Base-by-base conservation (phyloP, 92 coral and sea anemone species). In the Palythoa caribaeorum region DNA sequence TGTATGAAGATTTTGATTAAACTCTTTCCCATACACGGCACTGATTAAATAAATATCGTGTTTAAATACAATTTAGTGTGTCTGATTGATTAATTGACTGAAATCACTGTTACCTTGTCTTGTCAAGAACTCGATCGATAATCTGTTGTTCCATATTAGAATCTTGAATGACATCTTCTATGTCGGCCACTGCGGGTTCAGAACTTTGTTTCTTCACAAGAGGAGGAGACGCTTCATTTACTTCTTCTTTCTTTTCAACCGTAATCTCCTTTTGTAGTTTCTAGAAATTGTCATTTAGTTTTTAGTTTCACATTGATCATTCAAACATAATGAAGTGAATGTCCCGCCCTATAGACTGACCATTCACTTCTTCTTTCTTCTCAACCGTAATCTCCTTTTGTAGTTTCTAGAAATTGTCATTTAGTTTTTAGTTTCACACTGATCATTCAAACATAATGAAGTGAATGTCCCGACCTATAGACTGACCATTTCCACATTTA, bases 101-200 rank as follows among this genome's bases (percentile, higher is more conserved):
- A 13, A 44, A 44, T 44, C 50, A 44, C 7, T 44, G 78, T 6
- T 39, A 8, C 98, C 98, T 91, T 35, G 92, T 95, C 76, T 95
- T 95, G 79, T 95, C 98, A 47, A 95, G 83, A 8, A 95, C 94
- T 88, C 96, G 71, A 54, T 95, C 98, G 71, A 95, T 91, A 20
- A 91, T 92, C 89, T 93, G 92, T 44, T 93, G 96, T 57, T 95
- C 98, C 91, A 86, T 92, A 1, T 92, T 69, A 12, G 95, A 71
- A 77, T 96, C 96, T 12, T 98, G 97, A 60, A 96, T 92, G 20
- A 95, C 93, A 57, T 93, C 96, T 83, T 96, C 99, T 14, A 96
- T 96, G 79, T 96, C 99, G 21, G 80, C 85, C 20, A 96, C 91
- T 28, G 90, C 83, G 5, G 83, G 79, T 76, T 92, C 94, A 12